These are phyloP conservation scores for Poeciliopsis prolifica DNA, from an alignment of 2,113 vertebrate genomes.

Conservation along the genomic window DNA sequence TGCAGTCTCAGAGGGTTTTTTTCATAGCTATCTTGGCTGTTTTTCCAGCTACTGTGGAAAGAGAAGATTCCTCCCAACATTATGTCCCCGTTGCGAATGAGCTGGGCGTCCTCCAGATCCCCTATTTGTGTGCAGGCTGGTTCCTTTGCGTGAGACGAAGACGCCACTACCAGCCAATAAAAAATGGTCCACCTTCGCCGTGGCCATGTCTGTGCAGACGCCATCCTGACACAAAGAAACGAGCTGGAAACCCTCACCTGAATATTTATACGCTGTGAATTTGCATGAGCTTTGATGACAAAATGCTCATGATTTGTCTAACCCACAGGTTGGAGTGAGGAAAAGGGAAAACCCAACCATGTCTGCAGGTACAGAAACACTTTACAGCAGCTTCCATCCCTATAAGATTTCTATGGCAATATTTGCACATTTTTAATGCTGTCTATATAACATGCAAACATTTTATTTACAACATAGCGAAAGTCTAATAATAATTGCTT, in stretches of 20 bases:
- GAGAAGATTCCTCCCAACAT: slow-evolving; percentile 72
- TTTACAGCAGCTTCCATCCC: neutral
- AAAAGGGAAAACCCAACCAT: neutral
- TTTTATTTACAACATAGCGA: neutral
- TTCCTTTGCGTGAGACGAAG: slow-evolving; percentile 48
- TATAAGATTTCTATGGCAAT: neutral
- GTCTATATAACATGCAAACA: neutral
- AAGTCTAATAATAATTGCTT: no score
- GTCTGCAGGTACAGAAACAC: neutral
- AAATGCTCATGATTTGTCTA: neutral
- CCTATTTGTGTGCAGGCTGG: slow-evolving; percentile 55
- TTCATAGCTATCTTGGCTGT: slow-evolving; percentile 38
- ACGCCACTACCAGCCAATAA: slow-evolving; percentile 51
- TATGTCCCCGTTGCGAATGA: slow-evolving; percentile 68
- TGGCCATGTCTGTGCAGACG: slow-evolving; percentile 42
- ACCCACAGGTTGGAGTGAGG: neutral
- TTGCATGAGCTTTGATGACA: neutral
- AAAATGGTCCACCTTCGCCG: slow-evolving; percentile 57
- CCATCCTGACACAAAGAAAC: slow-evolving; percentile 32
- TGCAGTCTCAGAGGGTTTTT: slow-evolving; percentile 57
- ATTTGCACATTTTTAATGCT: neutral
- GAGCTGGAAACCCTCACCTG: neutral
- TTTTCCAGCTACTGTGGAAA: slow-evolving; percentile 67
- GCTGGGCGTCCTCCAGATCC: slow-evolving; percentile 50
- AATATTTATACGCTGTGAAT: slow-evolving; percentile 40